Conservation (phyloP, 2,797 vertebrate genomes). For the Dendrocincla fuliginosa region DNA sequence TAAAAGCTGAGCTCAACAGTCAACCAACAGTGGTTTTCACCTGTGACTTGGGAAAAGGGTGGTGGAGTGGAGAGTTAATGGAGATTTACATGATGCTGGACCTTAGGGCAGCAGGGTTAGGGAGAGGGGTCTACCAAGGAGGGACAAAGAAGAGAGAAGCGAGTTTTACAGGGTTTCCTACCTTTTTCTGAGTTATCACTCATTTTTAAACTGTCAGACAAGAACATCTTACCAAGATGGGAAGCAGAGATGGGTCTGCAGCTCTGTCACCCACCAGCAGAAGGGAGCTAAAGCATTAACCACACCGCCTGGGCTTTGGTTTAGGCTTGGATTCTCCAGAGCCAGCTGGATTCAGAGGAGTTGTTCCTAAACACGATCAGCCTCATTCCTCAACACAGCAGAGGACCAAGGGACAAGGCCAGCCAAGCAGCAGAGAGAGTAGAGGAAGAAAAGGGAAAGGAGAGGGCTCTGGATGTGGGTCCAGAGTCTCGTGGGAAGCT, state of each 20-base stretch:
- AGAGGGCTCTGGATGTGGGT: neutral
- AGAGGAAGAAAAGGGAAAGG: accelerated
- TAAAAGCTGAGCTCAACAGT: neutral
- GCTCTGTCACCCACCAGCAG: neutral
- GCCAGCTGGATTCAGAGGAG: neutral
- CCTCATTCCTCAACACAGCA: neutral
- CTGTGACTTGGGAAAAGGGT: neutral
- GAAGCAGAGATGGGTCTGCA: neutral
- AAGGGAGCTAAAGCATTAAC: neutral
- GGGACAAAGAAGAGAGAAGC: neutral
- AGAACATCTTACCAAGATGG: neutral
- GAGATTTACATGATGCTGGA: neutral
- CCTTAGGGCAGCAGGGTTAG: neutral
- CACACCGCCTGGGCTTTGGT: no score
- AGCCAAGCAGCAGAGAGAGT: neutral
- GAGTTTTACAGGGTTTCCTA: neutral
- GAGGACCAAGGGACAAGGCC: neutral
- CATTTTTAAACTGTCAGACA: neutral
- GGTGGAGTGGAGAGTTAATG: neutral
- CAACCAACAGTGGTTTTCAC: neutral
- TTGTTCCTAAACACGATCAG: neutral
- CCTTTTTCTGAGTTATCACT: neutral
- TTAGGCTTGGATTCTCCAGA: neutral
- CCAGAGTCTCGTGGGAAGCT: neutral
- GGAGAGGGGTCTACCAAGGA: neutral